Conservation (phyloP, 2,888 invertebrate genomes). For the Galerucella pusilla region DNA sequence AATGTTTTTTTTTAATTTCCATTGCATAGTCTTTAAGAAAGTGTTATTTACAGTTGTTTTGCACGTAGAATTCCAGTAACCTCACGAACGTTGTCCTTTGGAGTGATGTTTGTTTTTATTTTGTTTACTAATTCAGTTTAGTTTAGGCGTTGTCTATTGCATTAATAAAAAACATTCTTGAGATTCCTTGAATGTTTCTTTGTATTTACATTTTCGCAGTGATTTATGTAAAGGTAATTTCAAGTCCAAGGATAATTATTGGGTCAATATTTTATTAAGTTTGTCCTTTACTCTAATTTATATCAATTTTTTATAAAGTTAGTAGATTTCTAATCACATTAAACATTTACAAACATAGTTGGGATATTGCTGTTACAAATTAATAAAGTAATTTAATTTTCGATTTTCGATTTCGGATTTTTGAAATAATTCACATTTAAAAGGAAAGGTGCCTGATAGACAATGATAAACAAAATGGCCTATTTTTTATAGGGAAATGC, state of each 20-base stretch:
- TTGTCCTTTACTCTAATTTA: background rate
- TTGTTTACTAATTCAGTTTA: conserved; percentile 14
- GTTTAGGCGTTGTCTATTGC: conserved; percentile 8
- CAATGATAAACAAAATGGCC: too few relatives aligned
- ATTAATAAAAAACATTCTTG: conserved; percentile 7
- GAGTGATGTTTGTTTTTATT: conserved; percentile 14
- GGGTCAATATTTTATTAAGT: background rate
- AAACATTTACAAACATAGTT: background rate
- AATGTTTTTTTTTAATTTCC: background rate
- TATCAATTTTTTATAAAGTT: background rate
- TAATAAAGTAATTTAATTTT: too few relatives aligned
- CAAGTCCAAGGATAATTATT: conserved; percentile 15
- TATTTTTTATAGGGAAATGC: too few relatives aligned
- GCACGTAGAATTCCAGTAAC: conserved; percentile 3
- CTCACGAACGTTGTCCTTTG: conserved; percentile 13
- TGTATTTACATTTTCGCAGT: background rate
- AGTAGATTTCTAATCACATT: background rate
- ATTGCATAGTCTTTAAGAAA: background rate
- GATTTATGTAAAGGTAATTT: conserved; percentile 1
- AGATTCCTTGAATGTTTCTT: conserved; percentile 8
- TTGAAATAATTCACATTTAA: too few relatives aligned
- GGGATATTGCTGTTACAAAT: too few relatives aligned
- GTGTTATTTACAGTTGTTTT: conserved; percentile 1
- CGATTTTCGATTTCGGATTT: too few relatives aligned
- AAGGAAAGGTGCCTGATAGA: too few relatives aligned